Percentiles rank a stretch among this genome's conserved stretches.
phyloP scores from a whole-genome alignment of 2,888 invertebrate species.

The Lasioglossum leucozonium region DNA sequence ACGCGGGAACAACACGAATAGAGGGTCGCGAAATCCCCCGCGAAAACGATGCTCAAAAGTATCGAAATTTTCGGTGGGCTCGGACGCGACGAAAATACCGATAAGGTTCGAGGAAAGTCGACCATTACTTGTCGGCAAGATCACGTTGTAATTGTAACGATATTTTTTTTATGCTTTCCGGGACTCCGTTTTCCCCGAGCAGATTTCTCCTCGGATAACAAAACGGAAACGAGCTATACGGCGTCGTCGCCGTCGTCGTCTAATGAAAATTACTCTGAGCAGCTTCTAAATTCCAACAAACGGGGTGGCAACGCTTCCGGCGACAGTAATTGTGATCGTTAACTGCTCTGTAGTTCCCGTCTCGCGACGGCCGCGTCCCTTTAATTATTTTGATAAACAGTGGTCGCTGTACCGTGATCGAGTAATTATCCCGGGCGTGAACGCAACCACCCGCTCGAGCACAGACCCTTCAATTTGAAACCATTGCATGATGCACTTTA shows the following conservation, averaged over 20 bases:
- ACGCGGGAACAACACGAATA: conserved; percentile 46
- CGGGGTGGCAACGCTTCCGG: not conserved
- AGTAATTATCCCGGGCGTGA: not conserved
- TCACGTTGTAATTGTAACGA: too few species aligned
- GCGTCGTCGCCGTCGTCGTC: too few species aligned
- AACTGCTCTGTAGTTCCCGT: not conserved
- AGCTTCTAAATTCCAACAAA: conserved; percentile 20
- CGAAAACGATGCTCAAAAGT: not conserved
- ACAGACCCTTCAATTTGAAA: not conserved
- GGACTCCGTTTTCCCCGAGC: not conserved
- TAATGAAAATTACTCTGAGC: conserved; percentile 40
- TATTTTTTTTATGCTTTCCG: not conserved
- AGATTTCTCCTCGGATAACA: conserved; percentile 14
- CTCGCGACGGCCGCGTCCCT: not conserved
- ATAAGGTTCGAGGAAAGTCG: too few species aligned
- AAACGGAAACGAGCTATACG: not conserved
- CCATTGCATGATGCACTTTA: not conserved
- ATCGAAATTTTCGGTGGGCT: not conserved
- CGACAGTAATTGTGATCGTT: conserved; percentile 22
- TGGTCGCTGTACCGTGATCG: conserved; percentile 17
- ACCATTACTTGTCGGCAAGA: too few species aligned
- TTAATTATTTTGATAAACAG: conserved; percentile 36
- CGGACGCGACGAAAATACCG: too few species aligned
- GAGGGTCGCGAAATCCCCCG: conserved; percentile 31
- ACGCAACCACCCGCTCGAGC: not conserved